Base-by-base conservation (phyloP, 1,140 invertebrate genomes). In the Carcinoscorpius rotundicauda region DNA sequence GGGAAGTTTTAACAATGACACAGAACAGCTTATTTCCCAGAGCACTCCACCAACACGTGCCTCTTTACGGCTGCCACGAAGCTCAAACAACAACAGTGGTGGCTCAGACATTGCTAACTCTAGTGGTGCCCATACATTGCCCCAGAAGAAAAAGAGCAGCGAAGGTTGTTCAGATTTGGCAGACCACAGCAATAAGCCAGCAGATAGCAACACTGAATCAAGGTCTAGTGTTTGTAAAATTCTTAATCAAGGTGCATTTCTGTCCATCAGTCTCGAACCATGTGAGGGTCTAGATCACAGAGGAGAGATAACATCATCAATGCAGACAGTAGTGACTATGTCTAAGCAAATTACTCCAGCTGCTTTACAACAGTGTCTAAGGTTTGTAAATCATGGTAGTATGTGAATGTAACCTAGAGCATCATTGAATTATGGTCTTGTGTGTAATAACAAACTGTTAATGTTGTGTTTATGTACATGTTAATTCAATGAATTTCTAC, bases 181-280 rank as follows among this genome's bases (percentile, higher is more conserved):
- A 29, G 29, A 29, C 29, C 29, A 29, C 29, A 29, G 29, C 29
- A 29, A 29, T 29, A 29, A 29, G 29, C 29, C 29, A 29, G 29
- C 0, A 29, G 29, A 29, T 29, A 29, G 29, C 29, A 29, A 29
- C 29, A 29, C 0, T 29, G 29, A 29, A 29, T 29, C 29, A 29
- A 29, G 29, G 2, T 29, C 29, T 29, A 29, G 29, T 29, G 29
- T 29, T 29, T 29, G 29, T 29, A 29, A 29, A 29, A 29, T 29
- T 29, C 80, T 91, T 64, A 88, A 89, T 76, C 89, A 92, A 82
- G 87, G 88, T 51, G 87, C 89, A 52, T 88, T 90, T 72, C 83
- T 87, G 72, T 86, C 85, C 71, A 87, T 89, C 68, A 81, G 85
- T 67, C 77, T 88, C 69, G 82, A 86, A 8, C 70, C 81, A 79